Percentiles rank a stretch among this genome's conserved stretches.
Evolutionary conservation across 2,888 invertebrate species (phyloP).

Genomic region (Nephrotoma flavescens): DNA sequence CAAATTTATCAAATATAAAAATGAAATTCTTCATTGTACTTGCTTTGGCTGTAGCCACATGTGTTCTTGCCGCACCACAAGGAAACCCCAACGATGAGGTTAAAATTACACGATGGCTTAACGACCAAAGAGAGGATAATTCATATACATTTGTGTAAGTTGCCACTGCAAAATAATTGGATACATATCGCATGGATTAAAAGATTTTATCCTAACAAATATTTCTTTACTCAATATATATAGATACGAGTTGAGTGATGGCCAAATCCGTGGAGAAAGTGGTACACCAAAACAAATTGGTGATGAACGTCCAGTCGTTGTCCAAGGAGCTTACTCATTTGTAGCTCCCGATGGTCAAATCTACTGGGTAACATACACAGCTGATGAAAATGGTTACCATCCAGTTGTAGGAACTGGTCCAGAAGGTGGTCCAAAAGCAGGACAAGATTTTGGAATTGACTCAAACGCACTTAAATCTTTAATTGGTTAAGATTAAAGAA

Average conservation of each 20-base stretch:
- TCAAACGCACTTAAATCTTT: conserved; percentile 12
- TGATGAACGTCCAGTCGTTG: conserved; percentile 16
- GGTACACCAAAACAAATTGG: conserved; percentile 10
- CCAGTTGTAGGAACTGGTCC: conserved; percentile 12
- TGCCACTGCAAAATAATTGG: background rate
- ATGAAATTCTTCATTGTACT: conserved; percentile 1
- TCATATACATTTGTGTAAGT: conserved; percentile 9
- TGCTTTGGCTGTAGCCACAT: background rate
- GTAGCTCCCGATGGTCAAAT: conserved; percentile 17
- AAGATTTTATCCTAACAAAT: background rate
- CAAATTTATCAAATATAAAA: background rate
- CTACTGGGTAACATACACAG: conserved; percentile 20
- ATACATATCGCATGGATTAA: background rate
- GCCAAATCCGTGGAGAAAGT: conserved; percentile 11
- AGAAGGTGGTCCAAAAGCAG: conserved; percentile 11
- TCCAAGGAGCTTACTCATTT: conserved; percentile 19
- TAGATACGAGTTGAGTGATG: conserved; percentile 12
- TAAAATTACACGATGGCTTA: conserved; percentile 6
- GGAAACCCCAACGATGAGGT: conserved; percentile 1
- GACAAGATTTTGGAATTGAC: conserved; percentile 10
- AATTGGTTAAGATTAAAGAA: conserved; percentile 8
- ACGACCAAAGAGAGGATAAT: conserved; percentile 3
- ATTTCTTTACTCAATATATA: background rate
- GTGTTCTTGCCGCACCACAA: conserved; percentile 4
- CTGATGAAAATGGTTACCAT: conserved; percentile 18